phyloP scores from a whole-genome alignment of 2,888 invertebrate genomes.

The Eilema sororculum region DNA sequence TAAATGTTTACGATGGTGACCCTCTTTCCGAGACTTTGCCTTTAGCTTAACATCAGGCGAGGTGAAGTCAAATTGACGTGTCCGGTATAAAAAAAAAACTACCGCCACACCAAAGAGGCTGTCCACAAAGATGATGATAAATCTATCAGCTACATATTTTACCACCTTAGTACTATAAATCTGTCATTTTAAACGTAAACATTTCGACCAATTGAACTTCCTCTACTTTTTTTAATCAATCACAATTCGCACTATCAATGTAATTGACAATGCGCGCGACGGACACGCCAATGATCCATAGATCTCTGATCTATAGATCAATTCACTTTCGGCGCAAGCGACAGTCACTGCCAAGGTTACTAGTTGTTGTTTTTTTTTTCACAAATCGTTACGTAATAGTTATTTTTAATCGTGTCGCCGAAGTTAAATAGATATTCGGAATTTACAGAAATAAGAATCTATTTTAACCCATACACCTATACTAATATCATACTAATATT shows the following conservation, averaged over 20 bases:
- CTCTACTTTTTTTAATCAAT: slow-evolving; percentile 13
- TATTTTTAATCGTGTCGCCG: slow-evolving; percentile 28
- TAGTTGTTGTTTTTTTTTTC: slow-evolving; percentile 29
- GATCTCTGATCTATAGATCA: slow-evolving; percentile 61
- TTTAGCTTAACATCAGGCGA: too few relatives aligned
- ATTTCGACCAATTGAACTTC: slow-evolving; percentile 4
- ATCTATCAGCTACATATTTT: too few relatives aligned
- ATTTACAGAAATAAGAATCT: too few relatives aligned
- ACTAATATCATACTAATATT: too few relatives aligned
- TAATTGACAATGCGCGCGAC: slow-evolving; percentile 45
- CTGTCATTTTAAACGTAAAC: background rate
- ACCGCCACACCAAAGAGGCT: too few relatives aligned
- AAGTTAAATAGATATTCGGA: background rate
- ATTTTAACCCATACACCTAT: too few relatives aligned
- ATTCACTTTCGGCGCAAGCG: slow-evolving; percentile 60
- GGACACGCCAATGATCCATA: slow-evolving; percentile 52
- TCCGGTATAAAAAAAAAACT: too few relatives aligned
- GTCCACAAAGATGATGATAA: too few relatives aligned
- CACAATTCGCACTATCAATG: slow-evolving; percentile 31
- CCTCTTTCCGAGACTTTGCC: too few relatives aligned
- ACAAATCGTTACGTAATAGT: slow-evolving; percentile 37
- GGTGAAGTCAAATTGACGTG: too few relatives aligned
- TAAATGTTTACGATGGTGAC: too few relatives aligned
- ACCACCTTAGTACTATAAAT: too few relatives aligned
- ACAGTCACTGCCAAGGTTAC: slow-evolving; percentile 67